Evolutionary conservation across 2,113 vertebrate genomes (phyloP).

Genomic region (Guaruba guarouba): DNA sequence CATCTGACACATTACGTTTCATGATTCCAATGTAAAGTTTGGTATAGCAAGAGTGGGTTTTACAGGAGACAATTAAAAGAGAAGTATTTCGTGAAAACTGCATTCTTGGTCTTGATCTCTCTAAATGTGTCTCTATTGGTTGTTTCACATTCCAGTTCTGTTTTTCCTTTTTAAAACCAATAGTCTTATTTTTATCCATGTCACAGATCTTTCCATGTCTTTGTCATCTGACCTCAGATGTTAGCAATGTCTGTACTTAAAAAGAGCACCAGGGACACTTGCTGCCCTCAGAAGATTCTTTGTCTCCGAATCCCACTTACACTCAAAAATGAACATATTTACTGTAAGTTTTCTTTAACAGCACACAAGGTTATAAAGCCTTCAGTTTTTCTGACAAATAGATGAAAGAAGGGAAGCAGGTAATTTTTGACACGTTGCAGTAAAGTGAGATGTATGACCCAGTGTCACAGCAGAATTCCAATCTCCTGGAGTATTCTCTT

Average conservation of each 20-base stretch:
- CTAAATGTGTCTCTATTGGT: background rate
- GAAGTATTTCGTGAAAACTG: background rate
- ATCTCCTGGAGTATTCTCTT: background rate
- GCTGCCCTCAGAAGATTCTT: background rate
- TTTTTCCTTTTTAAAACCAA: background rate
- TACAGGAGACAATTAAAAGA: background rate
- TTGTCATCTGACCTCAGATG: background rate
- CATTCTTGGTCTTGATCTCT: background rate
- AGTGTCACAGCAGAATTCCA: constrained; percentile 20
- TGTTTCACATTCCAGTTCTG: background rate
- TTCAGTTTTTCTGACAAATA: constrained; percentile 21
- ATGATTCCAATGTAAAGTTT: background rate
- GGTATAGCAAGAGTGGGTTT: background rate
- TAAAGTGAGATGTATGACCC: constrained; percentile 2
- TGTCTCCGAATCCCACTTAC: background rate
- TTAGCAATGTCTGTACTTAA: background rate
- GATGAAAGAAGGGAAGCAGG: constrained; percentile 14
- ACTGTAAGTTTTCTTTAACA: background rate
- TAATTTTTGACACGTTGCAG: constrained; percentile 28
- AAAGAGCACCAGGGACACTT: background rate
- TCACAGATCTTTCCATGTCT: background rate
- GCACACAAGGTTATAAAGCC: constrained; percentile 16
- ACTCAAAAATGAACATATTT: background rate
- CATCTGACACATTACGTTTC: background rate
- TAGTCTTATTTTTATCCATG: background rate